Percentiles rank a stretch among this genome's conserved stretches.
These are phyloP conservation scores for Bombus waltoni DNA, from an alignment of 1,140 invertebrate genomes.

Conservation along the genomic window DNA sequence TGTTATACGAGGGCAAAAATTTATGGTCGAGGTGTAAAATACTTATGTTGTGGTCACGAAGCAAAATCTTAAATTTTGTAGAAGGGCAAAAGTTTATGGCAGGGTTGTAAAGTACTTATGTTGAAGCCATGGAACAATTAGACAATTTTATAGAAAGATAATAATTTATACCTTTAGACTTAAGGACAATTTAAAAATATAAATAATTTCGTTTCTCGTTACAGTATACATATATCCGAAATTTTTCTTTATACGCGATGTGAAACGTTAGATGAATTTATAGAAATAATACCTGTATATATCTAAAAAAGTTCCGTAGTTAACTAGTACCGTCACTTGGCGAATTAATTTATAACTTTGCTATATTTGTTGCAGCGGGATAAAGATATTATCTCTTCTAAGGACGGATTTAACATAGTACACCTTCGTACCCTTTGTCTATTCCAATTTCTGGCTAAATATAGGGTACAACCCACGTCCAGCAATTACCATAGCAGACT, in stretches of 20 bases:
- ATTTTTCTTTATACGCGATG: neutral
- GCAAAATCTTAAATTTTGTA: too few relatives aligned
- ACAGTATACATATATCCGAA: neutral
- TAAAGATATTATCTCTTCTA: neutral
- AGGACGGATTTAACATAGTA: neutral
- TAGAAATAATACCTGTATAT: neutral
- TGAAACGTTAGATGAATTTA: neutral
- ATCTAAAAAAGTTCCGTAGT: neutral
- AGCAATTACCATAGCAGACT: neutral
- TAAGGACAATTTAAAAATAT: neutral
- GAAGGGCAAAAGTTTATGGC: too few relatives aligned
- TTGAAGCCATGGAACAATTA: too few relatives aligned
- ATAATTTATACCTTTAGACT: neutral
- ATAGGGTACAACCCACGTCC: neutral
- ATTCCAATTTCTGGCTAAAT: constrained; percentile 23
- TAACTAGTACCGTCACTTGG: neutral
- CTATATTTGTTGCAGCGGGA: neutral
- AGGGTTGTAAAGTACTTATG: too few relatives aligned
- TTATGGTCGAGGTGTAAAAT: neutral
- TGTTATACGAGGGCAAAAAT: neutral
- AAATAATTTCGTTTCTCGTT: neutral
- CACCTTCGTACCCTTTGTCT: constrained; percentile 6
- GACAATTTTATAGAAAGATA: neutral
- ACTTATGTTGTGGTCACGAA: too few relatives aligned
- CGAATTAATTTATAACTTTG: neutral